phyloP scores from a whole-genome alignment of 2,797 vertebrate species.

The Leptoclinus maculatus region DNA sequence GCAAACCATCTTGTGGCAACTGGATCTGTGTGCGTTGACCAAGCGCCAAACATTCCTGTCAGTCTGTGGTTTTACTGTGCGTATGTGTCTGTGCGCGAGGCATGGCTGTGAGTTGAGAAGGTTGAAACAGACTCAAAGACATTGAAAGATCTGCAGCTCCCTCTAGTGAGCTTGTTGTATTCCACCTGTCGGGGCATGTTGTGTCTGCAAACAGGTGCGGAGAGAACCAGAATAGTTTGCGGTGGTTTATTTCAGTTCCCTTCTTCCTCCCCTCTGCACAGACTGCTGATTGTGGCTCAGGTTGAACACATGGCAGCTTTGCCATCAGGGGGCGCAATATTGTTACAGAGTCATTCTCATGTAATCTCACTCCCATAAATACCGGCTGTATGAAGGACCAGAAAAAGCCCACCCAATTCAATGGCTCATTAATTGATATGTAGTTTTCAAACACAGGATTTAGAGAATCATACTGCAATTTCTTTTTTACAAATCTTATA shows the following conservation, averaged over 20 bases:
- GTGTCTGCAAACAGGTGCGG: slow-evolving; percentile 32
- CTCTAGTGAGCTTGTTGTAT: slow-evolving; percentile 43
- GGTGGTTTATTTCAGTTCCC: slow-evolving; percentile 25
- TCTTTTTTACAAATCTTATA: not conserved
- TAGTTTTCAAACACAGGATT: not conserved
- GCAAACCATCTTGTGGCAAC: slow-evolving; percentile 47
- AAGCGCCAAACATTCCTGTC: not conserved
- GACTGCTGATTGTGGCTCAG: not conserved
- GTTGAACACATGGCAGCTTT: not conserved
- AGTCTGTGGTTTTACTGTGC: not conserved
- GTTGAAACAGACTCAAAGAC: slow-evolving; percentile 19
- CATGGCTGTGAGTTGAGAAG: not conserved
- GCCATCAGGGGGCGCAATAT: slow-evolving; percentile 4
- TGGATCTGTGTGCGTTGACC: not conserved
- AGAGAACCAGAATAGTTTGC: slow-evolving; percentile 19
- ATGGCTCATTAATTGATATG: not conserved
- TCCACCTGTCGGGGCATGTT: slow-evolving; percentile 32
- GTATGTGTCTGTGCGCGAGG: not conserved
- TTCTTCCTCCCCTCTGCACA: not conserved
- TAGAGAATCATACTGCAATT: not conserved
- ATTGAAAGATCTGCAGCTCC: slow-evolving; percentile 41
- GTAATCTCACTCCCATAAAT: not conserved
- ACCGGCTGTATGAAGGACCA: not conserved
- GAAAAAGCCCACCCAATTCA: not conserved
- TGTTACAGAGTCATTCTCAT: not conserved